Evolutionary conservation across 2,113 vertebrate genomes (phyloP).

Genomic region (Zapornia atra): DNA sequence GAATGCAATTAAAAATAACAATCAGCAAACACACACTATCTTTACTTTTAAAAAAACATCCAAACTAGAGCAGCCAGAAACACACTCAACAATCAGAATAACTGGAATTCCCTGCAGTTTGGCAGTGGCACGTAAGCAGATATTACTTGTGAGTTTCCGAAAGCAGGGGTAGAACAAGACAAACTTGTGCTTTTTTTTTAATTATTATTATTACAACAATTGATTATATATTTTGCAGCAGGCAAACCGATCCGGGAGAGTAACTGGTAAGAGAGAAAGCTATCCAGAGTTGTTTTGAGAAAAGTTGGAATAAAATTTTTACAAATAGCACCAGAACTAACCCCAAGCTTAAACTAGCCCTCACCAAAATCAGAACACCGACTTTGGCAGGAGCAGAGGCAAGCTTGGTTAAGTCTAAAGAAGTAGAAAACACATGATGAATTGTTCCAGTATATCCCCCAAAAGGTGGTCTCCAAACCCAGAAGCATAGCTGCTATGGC

Average conservation of each 20-base stretch:
- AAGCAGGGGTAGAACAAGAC: background rate
- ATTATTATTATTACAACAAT: background rate
- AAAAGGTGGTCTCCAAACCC: background rate
- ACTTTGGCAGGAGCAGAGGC: background rate
- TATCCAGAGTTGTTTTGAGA: background rate
- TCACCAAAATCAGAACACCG: background rate
- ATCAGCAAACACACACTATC: slow-evolving; percentile 5
- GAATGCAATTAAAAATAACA: slow-evolving; percentile 46
- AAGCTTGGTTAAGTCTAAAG: slow-evolving; percentile 36
- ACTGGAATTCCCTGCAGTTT: slow-evolving; percentile 12
- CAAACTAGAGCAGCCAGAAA: slow-evolving; percentile 22
- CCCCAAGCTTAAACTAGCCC: background rate
- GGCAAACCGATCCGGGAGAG: background rate
- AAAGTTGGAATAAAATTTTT: background rate
- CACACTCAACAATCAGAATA: background rate
- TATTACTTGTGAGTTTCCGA: slow-evolving; percentile 4
- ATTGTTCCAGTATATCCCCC: background rate
- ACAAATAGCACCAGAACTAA: slow-evolving; percentile 69
- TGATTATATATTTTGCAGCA: slow-evolving; percentile 29
- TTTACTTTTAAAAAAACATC: background rate
- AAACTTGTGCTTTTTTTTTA: slow-evolving; percentile 59
- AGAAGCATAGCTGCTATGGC: background rate
- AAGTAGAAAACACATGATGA: background rate
- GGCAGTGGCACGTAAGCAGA: slow-evolving; percentile 10
- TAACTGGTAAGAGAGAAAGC: background rate